Evolutionary conservation across 2,113 vertebrate genomes (phyloP).

Genomic region (Ondatra zibethicus): DNA sequence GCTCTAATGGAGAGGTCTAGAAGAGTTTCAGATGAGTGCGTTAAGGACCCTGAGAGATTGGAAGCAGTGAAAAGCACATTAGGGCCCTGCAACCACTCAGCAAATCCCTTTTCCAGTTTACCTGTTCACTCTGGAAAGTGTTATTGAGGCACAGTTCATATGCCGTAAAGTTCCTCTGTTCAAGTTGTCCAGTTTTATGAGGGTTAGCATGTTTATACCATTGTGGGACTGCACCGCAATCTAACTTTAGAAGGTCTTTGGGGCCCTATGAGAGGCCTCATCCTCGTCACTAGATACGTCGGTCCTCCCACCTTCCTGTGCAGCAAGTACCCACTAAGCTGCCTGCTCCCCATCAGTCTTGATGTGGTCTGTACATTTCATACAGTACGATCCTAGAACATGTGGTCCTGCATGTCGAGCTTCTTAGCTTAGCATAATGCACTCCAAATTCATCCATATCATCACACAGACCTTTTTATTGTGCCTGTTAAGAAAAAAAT

Average conservation of each 20-base stretch:
- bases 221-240: neutral
- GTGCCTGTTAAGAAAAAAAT: no score
- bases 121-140: neutral
- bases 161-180: neutral
- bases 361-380: neutral
- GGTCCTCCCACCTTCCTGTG: neutral
- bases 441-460: neutral
- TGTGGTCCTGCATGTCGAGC: neutral
- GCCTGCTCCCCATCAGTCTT: neutral
- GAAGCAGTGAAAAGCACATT: neutral
- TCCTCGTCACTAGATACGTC: neutral
- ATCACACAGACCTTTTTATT: neutral
- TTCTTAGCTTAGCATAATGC: neutral
- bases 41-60: neutral
- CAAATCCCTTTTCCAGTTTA: neutral
- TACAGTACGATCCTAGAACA: neutral
- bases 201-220: neutral
- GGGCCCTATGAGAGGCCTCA: neutral
- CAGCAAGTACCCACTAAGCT: neutral
- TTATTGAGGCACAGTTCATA: neutral
- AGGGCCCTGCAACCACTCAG: neutral
- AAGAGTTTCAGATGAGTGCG: neutral
- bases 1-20: neutral
- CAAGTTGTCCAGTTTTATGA: neutral
- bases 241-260: constrained; percentile 1